These are phyloP conservation scores for Hyles vespertilio DNA, from an alignment of 1,140 invertebrate genomes.

Conservation along the genomic window DNA sequence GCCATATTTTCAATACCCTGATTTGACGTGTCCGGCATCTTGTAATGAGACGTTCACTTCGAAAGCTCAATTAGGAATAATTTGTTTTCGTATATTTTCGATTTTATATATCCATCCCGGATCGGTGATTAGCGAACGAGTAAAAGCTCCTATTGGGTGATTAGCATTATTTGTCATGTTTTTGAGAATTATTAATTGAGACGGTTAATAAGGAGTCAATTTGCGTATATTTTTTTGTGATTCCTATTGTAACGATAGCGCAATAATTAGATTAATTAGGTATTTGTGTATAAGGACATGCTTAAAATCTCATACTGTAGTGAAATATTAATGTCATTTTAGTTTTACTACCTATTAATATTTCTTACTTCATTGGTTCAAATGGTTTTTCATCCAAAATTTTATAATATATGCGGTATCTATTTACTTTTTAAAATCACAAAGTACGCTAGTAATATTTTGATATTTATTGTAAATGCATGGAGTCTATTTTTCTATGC, in stretches of 20 bases:
- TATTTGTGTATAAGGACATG: too few species aligned
- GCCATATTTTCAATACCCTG: constrained; percentile 10
- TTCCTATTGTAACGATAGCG: not conserved
- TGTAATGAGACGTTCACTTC: constrained; percentile 16
- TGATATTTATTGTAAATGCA: too few species aligned
- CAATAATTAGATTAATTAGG: too few species aligned
- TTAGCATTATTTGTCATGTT: constrained; percentile 10
- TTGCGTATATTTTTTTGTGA: not conserved
- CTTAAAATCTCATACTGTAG: too few species aligned
- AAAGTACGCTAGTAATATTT: too few species aligned
- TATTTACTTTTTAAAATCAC: too few species aligned
- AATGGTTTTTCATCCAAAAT: too few species aligned
- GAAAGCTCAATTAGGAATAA: constrained; percentile 37
- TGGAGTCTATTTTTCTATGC: too few species aligned
- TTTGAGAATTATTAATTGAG: constrained; percentile 5
- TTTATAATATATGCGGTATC: too few species aligned
- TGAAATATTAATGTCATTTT: too few species aligned
- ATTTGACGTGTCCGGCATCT: constrained; percentile 14
- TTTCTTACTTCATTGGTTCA: too few species aligned
- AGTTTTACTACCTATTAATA: too few species aligned
- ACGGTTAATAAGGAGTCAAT: not conserved
- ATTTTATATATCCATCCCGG: constrained; percentile 31
- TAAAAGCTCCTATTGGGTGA: constrained; percentile 9
- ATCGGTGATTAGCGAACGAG: constrained; percentile 15
- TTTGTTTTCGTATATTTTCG: constrained; percentile 25